Base-by-base conservation (phyloP, 1,140 invertebrate species). In the Centruroides sculpturatus region DNA sequence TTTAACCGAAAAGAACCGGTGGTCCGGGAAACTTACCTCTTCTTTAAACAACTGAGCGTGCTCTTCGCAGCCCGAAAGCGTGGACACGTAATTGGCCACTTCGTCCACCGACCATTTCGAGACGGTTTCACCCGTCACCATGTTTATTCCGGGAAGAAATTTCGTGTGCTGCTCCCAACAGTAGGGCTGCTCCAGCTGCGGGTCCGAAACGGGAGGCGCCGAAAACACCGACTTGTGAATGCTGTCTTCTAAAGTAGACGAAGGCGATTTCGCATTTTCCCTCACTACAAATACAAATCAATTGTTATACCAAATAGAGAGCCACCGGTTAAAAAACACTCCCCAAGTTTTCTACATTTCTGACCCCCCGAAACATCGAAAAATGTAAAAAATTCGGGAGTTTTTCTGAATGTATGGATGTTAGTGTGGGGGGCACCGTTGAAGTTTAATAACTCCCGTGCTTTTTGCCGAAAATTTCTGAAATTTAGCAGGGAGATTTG, bases 11-110 rank as follows among this genome's bases (percentile, higher is more conserved):
- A n/a, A 41, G 5, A 12, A 35, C 2, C 35, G 35, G 8, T 49
- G 35, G 10, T 3, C 7, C n/a, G n/a, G 47, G 13, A 52, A 8
- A 4, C 47, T 53, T 59, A 66, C 71, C 13, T 77, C 74, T 56
- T 77, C 68, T 1, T 85, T 81, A 77, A 98, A 97, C 71, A 95
- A 90, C 71, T 95, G 89, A 0, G 89, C 92, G 69, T 94, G 94
- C 67, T 90, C 86, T 1, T 83, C 79, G 72, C 92, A 96, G 0
- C 92, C 92, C 0, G 86, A 86, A 60, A 95, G 77, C 63, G 83
- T 85, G 59, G 84, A 81, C 63, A 96, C 87, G 68, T 94, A 94
- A 52, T 93, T 86, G 53, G 74, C 76, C 36, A 80, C 79, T 59
- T 80, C 76, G 4, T 72, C 69, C 35, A 71, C 68, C 34, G 66